Percentiles rank a stretch among this genome's conserved stretches.
Conservation (phyloP, 2,113 vertebrate species). For the Pontoporia blainvillei region DNA sequence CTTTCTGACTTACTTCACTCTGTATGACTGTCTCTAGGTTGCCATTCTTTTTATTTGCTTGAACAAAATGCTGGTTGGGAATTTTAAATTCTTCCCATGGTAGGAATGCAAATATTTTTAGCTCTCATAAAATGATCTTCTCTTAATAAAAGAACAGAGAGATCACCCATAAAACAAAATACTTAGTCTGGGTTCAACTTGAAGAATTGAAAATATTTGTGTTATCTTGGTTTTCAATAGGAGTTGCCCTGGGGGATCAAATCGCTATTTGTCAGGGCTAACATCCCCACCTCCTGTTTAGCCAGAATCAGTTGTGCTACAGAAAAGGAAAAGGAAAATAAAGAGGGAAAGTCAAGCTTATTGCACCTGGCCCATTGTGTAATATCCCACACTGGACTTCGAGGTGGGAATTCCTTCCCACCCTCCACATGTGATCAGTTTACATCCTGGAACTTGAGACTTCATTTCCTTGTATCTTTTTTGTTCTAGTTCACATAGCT, state of each 20-base stretch:
- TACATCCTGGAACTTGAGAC: constrained; percentile 61
- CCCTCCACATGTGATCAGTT: constrained; percentile 59
- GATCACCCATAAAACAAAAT: constrained; percentile 63
- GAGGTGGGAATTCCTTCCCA: constrained; percentile 61
- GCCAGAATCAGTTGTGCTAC: constrained; percentile 61
- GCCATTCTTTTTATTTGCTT: not conserved
- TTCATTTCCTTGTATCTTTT: constrained; percentile 70
- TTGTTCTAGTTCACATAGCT: constrained; percentile 55
- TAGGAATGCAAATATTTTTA: constrained; percentile 61
- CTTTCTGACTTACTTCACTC: no score
- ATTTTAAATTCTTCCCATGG: constrained; percentile 53
- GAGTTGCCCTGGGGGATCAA: constrained; percentile 61
- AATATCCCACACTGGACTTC: not conserved
- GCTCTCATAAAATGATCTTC: constrained; percentile 55
- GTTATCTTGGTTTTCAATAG: constrained; percentile 72
- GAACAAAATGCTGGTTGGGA: constrained; percentile 24
- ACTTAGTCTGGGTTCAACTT: constrained; percentile 57
- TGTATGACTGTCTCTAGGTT: not conserved
- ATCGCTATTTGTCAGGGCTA: constrained; percentile 54
- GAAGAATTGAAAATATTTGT: constrained; percentile 73
- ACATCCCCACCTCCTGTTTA: constrained; percentile 60
- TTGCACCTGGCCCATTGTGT: constrained; percentile 62
- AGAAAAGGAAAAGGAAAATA: constrained; percentile 61
- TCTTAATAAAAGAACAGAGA: constrained; percentile 61
- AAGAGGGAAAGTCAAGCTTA: constrained; percentile 39